phyloP scores from a whole-genome alignment of 2,113 vertebrate genomes.

The Zosterops hypoxanthus region DNA sequence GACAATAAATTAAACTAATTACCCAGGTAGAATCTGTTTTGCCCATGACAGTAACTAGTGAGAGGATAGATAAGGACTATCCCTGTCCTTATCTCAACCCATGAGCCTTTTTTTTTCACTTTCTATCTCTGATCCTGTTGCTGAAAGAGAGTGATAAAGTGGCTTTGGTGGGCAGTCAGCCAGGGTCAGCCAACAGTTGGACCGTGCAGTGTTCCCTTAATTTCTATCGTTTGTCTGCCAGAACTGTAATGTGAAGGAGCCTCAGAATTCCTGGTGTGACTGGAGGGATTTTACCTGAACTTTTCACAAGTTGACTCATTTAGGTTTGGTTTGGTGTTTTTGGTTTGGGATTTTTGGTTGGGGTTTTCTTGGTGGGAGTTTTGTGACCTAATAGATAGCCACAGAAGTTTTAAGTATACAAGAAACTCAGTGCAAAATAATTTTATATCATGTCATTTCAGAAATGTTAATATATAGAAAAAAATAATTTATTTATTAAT shows the following conservation, averaged over 20 bases:
- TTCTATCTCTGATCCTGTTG: background rate
- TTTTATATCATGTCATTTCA: background rate
- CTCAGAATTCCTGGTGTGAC: background rate
- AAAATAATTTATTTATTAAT: background rate
- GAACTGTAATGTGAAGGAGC: background rate
- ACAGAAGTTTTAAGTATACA: background rate
- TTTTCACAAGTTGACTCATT: background rate
- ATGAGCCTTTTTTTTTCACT: background rate
- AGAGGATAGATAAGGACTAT: background rate
- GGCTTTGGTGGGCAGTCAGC: background rate
- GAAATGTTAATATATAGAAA: background rate
- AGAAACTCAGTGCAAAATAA: background rate
- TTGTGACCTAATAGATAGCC: background rate
- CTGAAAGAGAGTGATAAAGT: background rate
- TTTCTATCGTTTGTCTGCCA: accelerated
- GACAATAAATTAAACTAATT: background rate
- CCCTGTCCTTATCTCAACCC: background rate
- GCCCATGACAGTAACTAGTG: background rate
- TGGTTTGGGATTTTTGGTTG: background rate
- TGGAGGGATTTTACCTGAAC: background rate
- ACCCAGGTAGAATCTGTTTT: background rate
- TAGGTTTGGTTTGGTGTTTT: background rate
- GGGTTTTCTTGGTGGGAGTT: background rate
- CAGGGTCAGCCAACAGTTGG: background rate
- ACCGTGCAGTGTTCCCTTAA: background rate